Conservation (phyloP, 2,888 invertebrate species). For the Drosophila nigricruria region DNA sequence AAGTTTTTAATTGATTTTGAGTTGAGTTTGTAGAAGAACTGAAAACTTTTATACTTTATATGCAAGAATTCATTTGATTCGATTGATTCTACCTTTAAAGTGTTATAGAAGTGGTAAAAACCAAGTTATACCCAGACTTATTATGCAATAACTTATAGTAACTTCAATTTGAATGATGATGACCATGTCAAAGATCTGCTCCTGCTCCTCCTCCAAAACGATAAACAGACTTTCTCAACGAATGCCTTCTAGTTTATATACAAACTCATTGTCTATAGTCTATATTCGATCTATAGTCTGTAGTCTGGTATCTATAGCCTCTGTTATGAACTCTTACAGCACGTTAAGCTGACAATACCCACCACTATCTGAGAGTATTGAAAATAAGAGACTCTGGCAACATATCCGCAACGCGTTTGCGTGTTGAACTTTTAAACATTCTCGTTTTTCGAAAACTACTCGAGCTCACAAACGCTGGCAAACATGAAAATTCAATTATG, state of each 20-base stretch:
- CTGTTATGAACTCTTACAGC: neutral
- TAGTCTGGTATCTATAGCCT: too few relatives aligned
- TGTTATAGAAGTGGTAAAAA: too few relatives aligned
- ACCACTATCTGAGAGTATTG: neutral
- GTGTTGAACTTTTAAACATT: conserved; percentile 54
- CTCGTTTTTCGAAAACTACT: conserved; percentile 20
- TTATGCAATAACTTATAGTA: neutral
- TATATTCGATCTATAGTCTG: too few relatives aligned
- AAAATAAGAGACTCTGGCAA: conserved; percentile 22
- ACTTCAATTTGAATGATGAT: neutral
- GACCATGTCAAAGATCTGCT: neutral
- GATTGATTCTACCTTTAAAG: too few relatives aligned
- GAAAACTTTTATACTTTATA: too few relatives aligned
- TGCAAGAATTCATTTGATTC: too few relatives aligned
- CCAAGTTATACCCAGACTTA: neutral
- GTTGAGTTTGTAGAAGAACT: too few relatives aligned
- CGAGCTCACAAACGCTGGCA: conserved; percentile 60
- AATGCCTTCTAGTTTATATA: neutral
- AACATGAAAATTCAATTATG: conserved; percentile 82
- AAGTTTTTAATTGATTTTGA: neutral
- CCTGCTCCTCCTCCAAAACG: neutral
- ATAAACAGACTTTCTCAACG: neutral
- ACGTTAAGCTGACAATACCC: neutral
- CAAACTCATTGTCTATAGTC: too few relatives aligned
- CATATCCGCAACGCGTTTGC: conserved; percentile 52